Conservation (phyloP, 2,888 invertebrate genomes). For the Agriopis marginaria region DNA sequence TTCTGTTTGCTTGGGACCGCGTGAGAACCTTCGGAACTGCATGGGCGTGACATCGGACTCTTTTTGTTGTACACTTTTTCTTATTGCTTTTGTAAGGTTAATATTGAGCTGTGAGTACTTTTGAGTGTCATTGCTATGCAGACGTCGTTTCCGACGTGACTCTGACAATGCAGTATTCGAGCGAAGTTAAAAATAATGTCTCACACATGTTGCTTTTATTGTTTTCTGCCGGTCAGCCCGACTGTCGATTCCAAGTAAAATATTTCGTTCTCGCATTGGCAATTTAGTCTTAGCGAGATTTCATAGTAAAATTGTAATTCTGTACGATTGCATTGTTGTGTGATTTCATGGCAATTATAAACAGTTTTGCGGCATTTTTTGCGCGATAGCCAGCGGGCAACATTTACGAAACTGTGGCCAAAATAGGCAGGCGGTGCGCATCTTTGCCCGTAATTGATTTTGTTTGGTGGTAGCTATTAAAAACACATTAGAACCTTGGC, state of each 20-base stretch:
- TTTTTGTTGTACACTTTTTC: constrained; percentile 70
- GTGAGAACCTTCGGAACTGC: constrained; percentile 83
- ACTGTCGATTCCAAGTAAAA: constrained; percentile 16
- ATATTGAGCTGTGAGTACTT: constrained; percentile 70
- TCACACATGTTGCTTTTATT: constrained; percentile 62
- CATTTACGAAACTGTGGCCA: constrained; percentile 49
- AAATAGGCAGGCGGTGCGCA: constrained; percentile 46
- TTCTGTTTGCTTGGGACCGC: constrained; percentile 80
- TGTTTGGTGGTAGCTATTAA: constrained; percentile 57
- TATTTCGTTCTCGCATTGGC: constrained; percentile 3
- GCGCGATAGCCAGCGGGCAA: constrained; percentile 33
- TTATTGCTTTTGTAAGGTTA: constrained; percentile 71
- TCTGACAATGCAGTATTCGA: constrained; percentile 72
- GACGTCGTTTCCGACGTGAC: constrained; percentile 72
- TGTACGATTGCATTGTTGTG: constrained; percentile 44
- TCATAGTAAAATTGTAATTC: constrained; percentile 18
- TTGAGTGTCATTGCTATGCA: constrained; percentile 70
- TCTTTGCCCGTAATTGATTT: constrained; percentile 56
- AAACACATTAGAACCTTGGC: constrained; percentile 58
- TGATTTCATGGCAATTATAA: constrained; percentile 53
- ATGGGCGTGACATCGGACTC: constrained; percentile 83
- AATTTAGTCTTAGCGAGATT: constrained; percentile 22
- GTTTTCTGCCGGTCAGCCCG: constrained; percentile 44
- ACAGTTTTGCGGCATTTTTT: constrained; percentile 50
- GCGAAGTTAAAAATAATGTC: constrained; percentile 53